Percentiles rank a stretch among this genome's conserved stretches.
These are phyloP conservation scores for Ganaspis sp. DNA, from an alignment of 1,140 invertebrate genomes.

Conservation along the genomic window DNA sequence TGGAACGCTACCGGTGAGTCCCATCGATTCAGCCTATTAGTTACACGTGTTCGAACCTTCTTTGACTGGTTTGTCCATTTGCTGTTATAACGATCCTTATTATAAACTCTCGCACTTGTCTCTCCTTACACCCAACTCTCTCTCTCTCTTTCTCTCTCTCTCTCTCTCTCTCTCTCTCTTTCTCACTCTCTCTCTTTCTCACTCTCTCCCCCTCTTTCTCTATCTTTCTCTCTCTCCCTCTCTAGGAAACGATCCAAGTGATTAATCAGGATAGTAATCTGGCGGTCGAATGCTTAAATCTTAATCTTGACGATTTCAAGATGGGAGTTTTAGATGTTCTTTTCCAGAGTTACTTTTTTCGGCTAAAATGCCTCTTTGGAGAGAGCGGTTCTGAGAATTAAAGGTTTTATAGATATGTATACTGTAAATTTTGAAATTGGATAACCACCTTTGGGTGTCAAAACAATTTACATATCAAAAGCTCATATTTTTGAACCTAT, in stretches of 20 bases:
- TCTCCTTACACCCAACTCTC: conserved; percentile 12
- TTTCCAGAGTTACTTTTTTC: neutral
- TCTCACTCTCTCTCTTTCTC: conserved; percentile 12
- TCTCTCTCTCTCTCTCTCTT: conserved; percentile 34
- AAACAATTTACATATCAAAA: conserved; percentile 30
- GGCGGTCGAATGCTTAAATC: neutral
- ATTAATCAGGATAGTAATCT: conserved; percentile 21
- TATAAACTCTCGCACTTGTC: conserved; percentile 15
- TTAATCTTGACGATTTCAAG: neutral
- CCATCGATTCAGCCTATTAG: conserved; percentile 29
- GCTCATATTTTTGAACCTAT: conserved; percentile 1
- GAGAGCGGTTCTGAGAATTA: conserved; percentile 10
- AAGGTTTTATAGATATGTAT: conserved; percentile 22
- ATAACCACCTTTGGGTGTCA: conserved; percentile 29
- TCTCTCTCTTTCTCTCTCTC: conserved; percentile 5
- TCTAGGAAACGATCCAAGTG: neutral
- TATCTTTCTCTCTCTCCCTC: too few species aligned
- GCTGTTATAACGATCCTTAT: conserved; percentile 31
- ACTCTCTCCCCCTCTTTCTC: conserved; percentile 51
- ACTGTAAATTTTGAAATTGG: conserved; percentile 24
- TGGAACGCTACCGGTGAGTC: conserved; percentile 55
- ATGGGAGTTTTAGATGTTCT: conserved; percentile 22
- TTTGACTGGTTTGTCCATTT: conserved; percentile 16
- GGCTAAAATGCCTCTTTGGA: neutral
- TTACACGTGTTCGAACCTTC: conserved; percentile 27